These are phyloP conservation scores for Manacus vitellinus DNA, from an alignment of 2,113 vertebrate genomes.

Conservation along the genomic window DNA sequence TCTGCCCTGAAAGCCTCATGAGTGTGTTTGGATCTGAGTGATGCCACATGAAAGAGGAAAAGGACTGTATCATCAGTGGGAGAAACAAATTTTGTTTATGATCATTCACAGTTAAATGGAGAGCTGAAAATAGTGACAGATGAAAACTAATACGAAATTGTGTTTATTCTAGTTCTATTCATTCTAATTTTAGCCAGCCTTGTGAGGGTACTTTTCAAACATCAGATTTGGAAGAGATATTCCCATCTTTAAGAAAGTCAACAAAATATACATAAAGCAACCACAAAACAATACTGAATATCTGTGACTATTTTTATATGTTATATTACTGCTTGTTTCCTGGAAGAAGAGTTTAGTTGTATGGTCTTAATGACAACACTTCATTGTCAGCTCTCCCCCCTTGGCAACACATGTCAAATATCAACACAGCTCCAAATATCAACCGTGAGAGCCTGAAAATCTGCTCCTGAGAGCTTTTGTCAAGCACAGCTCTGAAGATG, in stretches of 20 bases:
- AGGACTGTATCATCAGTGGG: constrained; percentile 29
- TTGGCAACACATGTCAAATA: not conserved
- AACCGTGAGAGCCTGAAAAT: not conserved
- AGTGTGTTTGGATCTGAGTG: constrained; percentile 34
- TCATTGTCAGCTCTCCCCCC: not conserved
- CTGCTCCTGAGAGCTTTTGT: not conserved
- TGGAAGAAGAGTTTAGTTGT: not conserved
- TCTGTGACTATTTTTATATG: constrained; percentile 7
- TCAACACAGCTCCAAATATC: not conserved
- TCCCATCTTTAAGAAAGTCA: constrained; percentile 55
- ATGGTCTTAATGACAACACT: not conserved
- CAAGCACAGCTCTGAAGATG: not conserved
- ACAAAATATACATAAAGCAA: constrained; percentile 6
- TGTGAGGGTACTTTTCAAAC: constrained; percentile 18
- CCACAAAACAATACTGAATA: constrained; percentile 6
- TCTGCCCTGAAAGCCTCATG: constrained; percentile 56
- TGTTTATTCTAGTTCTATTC: constrained; percentile 60
- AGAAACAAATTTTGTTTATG: constrained; percentile 42
- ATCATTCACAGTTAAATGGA: constrained; percentile 40
- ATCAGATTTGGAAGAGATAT: constrained; percentile 32
- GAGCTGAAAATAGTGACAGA: constrained; percentile 46
- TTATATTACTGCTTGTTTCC: not conserved
- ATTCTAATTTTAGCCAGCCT: constrained; percentile 45
- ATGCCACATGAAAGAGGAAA: constrained; percentile 46
- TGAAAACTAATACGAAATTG: constrained; percentile 40